Conservation (phyloP, 1,140 invertebrate genomes). For the Anthonomus grandis region DNA sequence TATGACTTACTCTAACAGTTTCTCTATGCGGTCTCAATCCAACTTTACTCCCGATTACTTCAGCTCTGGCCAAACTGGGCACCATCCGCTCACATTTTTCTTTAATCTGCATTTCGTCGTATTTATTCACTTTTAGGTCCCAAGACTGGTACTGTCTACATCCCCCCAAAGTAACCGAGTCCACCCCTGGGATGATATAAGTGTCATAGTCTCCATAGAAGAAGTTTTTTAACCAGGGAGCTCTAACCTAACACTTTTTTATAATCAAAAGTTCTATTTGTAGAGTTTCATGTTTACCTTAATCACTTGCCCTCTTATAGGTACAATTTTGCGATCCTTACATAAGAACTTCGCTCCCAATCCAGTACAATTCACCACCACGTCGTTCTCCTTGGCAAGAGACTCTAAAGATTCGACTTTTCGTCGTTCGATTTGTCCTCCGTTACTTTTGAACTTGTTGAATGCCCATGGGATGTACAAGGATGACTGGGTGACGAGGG, state of each 20-base stretch:
- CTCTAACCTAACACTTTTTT: conserved; percentile 60
- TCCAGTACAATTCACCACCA: conserved; percentile 87
- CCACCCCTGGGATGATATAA: conserved; percentile 78
- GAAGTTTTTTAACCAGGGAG: conserved; percentile 87
- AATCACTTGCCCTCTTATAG: conserved; percentile 85
- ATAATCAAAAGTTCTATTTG: neutral
- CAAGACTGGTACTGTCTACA: conserved; percentile 77
- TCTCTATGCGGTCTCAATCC: conserved; percentile 76
- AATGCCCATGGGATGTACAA: conserved; percentile 73
- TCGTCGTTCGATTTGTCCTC: conserved; percentile 56
- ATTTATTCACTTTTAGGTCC: conserved; percentile 62
- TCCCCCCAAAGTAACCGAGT: conserved; percentile 76
- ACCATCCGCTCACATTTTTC: conserved; percentile 69
- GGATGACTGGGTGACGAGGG: conserved; percentile 69
- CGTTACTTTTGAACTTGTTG: conserved; percentile 57
- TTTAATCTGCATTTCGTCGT: conserved; percentile 71
- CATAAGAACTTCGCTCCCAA: conserved; percentile 75
- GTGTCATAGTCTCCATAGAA: conserved; percentile 80
- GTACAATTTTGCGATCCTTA: conserved; percentile 71
- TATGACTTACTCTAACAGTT: conserved; percentile 59
- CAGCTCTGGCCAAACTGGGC: conserved; percentile 65
- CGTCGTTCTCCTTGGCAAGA: conserved; percentile 62
- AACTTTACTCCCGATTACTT: conserved; percentile 63
- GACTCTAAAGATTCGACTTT: conserved; percentile 61
- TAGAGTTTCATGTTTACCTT: conserved; percentile 56